Evolutionary conservation across 2,888 invertebrate genomes (phyloP).

Genomic region (Lasioglossum calceatum): DNA sequence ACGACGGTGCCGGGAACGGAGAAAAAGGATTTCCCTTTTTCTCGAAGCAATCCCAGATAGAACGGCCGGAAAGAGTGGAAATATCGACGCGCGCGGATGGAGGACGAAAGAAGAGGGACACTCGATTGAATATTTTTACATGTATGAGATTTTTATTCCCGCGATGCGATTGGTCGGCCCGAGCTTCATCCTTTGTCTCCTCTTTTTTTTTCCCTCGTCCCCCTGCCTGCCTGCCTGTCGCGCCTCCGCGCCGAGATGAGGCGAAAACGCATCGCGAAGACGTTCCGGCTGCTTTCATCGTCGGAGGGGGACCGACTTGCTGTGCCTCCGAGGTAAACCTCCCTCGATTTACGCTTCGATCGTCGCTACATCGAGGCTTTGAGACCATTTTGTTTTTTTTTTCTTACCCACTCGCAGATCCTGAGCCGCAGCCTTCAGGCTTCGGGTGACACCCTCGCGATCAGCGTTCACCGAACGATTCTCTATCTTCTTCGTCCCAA

Average conservation of each 20-base stretch:
- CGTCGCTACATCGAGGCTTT: conserved; percentile 45
- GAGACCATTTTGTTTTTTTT: conserved; percentile 36
- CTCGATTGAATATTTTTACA: conserved; percentile 81
- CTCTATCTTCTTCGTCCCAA: not conserved
- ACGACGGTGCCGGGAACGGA: conserved; percentile 16
- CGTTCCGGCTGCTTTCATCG: conserved; percentile 43
- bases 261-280: conserved; percentile 37
- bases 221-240: not conserved
- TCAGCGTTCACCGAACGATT: not conserved
- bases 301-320: conserved; percentile 23
- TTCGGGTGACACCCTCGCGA: not conserved
- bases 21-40: conserved; percentile 67
- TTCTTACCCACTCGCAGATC: not conserved
- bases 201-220: not conserved
- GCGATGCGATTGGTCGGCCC: conserved; percentile 65
- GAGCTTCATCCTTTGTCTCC: conserved; percentile 56
- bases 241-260: conserved; percentile 7
- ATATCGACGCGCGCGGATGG: conserved; percentile 38
- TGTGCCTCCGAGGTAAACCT: conserved; percentile 61
- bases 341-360: conserved; percentile 63
- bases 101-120: conserved; percentile 49
- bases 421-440: not conserved
- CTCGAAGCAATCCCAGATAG: conserved; percentile 65
- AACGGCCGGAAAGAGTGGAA: conserved; percentile 50
- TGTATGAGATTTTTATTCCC: conserved; percentile 80